Conservation (phyloP, 2,888 invertebrate genomes). For the Oxystoma pomonae region DNA sequence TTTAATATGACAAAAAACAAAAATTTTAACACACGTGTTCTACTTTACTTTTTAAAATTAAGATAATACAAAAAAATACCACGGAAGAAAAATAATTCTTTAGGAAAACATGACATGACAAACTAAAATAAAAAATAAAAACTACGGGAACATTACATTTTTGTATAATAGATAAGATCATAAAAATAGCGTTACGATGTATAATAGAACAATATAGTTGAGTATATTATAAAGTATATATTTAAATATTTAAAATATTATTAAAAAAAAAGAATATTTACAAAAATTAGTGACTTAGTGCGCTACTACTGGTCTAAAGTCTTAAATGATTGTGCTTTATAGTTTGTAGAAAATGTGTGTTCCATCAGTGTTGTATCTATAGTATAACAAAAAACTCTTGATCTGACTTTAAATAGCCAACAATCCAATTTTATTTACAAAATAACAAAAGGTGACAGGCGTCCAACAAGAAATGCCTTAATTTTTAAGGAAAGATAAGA, state of each 20-base stretch:
- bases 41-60: no score
- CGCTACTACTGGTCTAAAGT: background rate
- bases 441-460: no score
- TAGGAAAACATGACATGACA: background rate
- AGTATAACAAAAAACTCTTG: background rate
- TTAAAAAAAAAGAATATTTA: constrained; percentile 43
- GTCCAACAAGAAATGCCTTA: no score
- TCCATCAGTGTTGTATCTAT: background rate
- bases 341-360: background rate
- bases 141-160: constrained; percentile 41
- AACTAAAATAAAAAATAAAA: constrained; percentile 18
- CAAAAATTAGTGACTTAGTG: background rate
- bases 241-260: constrained; percentile 45
- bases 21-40: no score
- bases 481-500: no score
- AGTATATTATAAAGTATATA: constrained; percentile 30
- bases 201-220: constrained; percentile 29
- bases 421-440: no score
- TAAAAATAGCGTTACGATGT: background rate
- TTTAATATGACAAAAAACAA: background rate
- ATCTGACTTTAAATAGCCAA: background rate
- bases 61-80: background rate
- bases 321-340: background rate
- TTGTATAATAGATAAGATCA: constrained; percentile 41
- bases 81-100: constrained; percentile 8